Conservation (phyloP, 2,888 invertebrate genomes). For the Protonemura montana region DNA sequence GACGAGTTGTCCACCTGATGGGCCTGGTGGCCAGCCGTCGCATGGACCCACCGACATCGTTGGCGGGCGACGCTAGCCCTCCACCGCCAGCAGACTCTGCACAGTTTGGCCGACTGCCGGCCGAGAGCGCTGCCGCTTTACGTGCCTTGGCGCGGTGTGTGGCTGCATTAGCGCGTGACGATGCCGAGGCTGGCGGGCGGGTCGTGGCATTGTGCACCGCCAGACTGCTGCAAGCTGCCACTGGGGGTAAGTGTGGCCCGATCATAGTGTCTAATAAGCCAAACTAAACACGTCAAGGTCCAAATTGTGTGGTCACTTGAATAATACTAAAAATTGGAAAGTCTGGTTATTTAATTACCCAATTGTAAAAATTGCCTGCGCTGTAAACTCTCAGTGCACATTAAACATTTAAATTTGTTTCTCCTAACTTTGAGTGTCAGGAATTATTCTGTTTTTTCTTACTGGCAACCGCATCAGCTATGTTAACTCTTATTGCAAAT, state of each 20-base stretch:
- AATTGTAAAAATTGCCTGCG: too few species aligned
- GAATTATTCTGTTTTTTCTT: too few species aligned
- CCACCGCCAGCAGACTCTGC: not conserved
- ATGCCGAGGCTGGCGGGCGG: slow-evolving; percentile 63
- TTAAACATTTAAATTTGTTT: too few species aligned
- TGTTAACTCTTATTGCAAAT: too few species aligned
- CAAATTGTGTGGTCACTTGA: too few species aligned
- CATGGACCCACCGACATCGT: slow-evolving; percentile 56
- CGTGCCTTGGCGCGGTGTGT: slow-evolving; percentile 58
- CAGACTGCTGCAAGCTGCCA: slow-evolving; percentile 59
- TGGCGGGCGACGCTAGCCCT: slow-evolving; percentile 1
- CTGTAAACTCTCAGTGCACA: too few species aligned
- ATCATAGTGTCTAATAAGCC: too few species aligned
- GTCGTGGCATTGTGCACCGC: slow-evolving; percentile 66
- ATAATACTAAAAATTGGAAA: too few species aligned
- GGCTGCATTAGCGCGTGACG: slow-evolving; percentile 65
- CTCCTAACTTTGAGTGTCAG: too few species aligned
- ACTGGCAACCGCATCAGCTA: too few species aligned
- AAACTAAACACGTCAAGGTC: too few species aligned
- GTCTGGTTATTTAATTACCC: too few species aligned
- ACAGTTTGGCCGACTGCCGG: slow-evolving; percentile 53
- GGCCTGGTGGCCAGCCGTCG: slow-evolving; percentile 66
- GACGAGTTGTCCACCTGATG: slow-evolving; percentile 67
- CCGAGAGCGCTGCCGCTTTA: slow-evolving; percentile 55
- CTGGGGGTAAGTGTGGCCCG: slow-evolving; percentile 55